phyloP scores from a whole-genome alignment of 1,140 invertebrate species.

The Drosophila tani region DNA sequence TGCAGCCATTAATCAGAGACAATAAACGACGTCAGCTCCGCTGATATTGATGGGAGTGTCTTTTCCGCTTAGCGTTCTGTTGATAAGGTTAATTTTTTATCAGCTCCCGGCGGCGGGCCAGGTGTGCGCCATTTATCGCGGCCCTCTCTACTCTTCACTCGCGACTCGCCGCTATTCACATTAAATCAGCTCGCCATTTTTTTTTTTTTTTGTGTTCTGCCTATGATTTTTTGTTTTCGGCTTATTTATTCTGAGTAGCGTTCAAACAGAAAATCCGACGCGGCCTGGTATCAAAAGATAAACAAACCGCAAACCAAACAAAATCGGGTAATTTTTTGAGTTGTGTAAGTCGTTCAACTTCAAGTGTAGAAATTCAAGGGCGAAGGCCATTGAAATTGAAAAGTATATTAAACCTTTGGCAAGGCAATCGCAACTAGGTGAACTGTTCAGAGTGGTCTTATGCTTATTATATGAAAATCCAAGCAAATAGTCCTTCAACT shows the following conservation, averaged over 20 bases:
- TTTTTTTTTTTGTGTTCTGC: not conserved
- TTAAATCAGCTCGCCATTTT: conserved; percentile 22
- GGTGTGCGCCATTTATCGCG: conserved; percentile 70
- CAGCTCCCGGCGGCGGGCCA: conserved; percentile 43
- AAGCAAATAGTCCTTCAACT: conserved; percentile 6
- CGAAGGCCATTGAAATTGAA: conserved; percentile 29
- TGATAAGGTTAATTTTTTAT: conserved; percentile 65
- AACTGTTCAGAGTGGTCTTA: conserved; percentile 1
- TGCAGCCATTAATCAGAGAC: conserved; percentile 52
- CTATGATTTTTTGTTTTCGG: conserved; percentile 31
- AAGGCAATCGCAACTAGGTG: not conserved
- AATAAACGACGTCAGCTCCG: conserved; percentile 46
- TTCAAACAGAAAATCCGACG: conserved; percentile 36
- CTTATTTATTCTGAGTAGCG: conserved; percentile 32
- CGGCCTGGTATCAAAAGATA: conserved; percentile 41
- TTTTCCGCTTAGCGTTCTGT: conserved; percentile 25
- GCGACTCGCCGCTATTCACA: conserved; percentile 6
- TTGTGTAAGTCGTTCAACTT: conserved; percentile 56
- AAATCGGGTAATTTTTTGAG: conserved; percentile 11
- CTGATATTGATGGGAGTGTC: conserved; percentile 53
- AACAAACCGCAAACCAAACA: conserved; percentile 34
- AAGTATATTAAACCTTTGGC: conserved; percentile 6
- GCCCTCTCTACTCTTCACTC: not conserved
- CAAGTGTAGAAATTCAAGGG: conserved; percentile 37
- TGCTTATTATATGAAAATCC: not conserved